Conservation (phyloP, 2,113 vertebrate genomes). For the Chunga burmeisteri region DNA sequence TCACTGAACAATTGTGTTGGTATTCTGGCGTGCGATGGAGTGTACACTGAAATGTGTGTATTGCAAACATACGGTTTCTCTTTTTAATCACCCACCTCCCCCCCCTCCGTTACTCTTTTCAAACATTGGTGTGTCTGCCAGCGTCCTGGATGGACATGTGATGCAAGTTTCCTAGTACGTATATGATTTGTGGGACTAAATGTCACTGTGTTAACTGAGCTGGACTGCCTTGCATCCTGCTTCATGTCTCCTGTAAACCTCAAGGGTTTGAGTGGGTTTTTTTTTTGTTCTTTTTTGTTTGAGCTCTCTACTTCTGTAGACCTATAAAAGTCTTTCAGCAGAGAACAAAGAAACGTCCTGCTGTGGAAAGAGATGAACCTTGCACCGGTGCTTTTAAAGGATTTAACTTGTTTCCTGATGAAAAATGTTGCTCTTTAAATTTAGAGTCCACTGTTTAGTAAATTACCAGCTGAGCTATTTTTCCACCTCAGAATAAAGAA, state of each 20-base stretch:
- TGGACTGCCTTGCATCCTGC: background rate
- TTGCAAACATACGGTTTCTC: constrained; percentile 45
- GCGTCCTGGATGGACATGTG: constrained; percentile 37
- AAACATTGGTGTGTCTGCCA: constrained; percentile 21
- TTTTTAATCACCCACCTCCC: background rate
- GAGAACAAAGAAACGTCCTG: background rate
- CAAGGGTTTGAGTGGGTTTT: background rate
- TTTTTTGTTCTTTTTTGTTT: background rate
- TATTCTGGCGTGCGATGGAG: background rate
- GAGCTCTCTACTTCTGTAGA: background rate
- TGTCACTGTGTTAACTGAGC: constrained; percentile 40
- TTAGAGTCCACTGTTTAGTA: background rate
- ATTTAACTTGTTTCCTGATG: background rate
- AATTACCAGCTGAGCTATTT: background rate
- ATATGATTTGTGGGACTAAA: constrained; percentile 52
- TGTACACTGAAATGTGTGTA: constrained; percentile 3
- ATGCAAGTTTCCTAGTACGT: constrained; percentile 8
- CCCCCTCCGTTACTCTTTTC: background rate
- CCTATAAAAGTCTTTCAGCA: background rate
- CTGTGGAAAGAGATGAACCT: background rate
- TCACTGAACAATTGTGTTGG: background rate
- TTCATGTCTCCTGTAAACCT: background rate
- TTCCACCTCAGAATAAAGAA: background rate
- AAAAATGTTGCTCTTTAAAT: background rate
- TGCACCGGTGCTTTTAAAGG: background rate